Evolutionary conservation across 2,888 invertebrate genomes (phyloP).

Genomic region (Drosophila colorata): DNA sequence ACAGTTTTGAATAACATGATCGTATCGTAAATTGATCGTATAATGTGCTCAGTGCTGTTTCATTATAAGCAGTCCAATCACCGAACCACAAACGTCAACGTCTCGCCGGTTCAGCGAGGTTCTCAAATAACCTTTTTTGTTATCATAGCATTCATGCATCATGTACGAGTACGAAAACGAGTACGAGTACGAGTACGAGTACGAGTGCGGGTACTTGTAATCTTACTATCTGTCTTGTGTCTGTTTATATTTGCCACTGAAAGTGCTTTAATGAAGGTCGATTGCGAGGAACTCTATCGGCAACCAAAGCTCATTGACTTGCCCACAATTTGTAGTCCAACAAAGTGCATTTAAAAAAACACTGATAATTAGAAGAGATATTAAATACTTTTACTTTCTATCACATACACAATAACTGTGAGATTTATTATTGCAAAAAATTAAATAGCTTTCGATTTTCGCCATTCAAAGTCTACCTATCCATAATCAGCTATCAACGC

Average conservation of each 20-base stretch:
- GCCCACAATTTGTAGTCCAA: not conserved
- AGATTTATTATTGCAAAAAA: no score
- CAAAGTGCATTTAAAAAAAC: not conserved
- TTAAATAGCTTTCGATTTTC: no score
- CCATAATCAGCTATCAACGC: no score
- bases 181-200: conserved; percentile 7
- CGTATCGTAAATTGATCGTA: conserved; percentile 42
- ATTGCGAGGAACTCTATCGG: conserved; percentile 28
- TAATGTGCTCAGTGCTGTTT: conserved; percentile 8
- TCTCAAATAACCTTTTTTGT: conserved; percentile 44
- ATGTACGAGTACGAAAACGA: conserved; percentile 19
- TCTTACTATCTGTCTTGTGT: conserved; percentile 20
- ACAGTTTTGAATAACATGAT: conserved; percentile 40
- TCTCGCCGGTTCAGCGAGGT: conserved; percentile 27
- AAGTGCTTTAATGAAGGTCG: conserved; percentile 43
- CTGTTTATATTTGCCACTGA: conserved; percentile 42
- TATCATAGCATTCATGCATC: conserved; percentile 54
- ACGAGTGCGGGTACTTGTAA: conserved; percentile 9
- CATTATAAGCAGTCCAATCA: conserved; percentile 23
- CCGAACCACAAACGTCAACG: conserved; percentile 47
- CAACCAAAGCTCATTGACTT: conserved; percentile 26
- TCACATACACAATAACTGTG: no score
- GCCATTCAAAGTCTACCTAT: no score
- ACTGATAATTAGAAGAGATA: not conserved
- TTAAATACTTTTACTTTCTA: not conserved